These are phyloP conservation scores for Pachliopta kotzebuea DNA, from an alignment of 2,888 invertebrate species.

Conservation along the genomic window DNA sequence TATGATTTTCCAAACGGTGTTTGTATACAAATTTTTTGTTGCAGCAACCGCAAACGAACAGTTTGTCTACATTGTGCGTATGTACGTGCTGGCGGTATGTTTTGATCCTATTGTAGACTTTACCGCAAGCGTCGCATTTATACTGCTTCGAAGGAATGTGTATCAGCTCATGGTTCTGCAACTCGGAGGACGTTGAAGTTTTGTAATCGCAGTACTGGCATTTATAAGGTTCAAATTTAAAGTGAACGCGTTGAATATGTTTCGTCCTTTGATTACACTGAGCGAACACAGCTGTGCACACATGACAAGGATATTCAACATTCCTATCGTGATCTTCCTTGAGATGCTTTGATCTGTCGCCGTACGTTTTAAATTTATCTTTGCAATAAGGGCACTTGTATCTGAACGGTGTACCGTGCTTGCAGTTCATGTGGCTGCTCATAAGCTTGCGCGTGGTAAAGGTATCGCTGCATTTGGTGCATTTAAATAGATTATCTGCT, in stretches of 20 bases:
- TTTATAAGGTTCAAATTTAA: conserved; percentile 51
- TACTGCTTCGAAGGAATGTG: conserved; percentile 55
- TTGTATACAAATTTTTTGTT: conserved; percentile 66
- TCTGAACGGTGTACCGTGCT: conserved; percentile 50
- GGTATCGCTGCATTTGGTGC: conserved; percentile 53
- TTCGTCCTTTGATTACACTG: conserved; percentile 60
- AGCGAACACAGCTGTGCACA: conserved; percentile 60
- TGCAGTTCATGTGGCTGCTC: conserved; percentile 49
- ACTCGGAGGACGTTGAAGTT: conserved; percentile 53
- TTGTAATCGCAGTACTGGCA: conserved; percentile 55
- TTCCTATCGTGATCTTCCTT: conserved; percentile 52
- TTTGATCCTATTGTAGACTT: conserved; percentile 56
- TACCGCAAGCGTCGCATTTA: conserved; percentile 70
- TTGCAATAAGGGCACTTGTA: conserved; percentile 58
- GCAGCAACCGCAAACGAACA: conserved; percentile 68
- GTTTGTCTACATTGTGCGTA: conserved; percentile 65
- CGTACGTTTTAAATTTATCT: conserved; percentile 58
- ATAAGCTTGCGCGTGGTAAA: conserved; percentile 49
- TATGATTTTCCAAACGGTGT: conserved; percentile 65
- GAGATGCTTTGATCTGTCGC: conserved; percentile 51
- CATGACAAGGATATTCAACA: conserved; percentile 60
- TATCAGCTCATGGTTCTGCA: conserved; percentile 59
- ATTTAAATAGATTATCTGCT: conserved; percentile 43
- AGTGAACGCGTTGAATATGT: conserved; percentile 62
- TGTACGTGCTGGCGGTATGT: conserved; percentile 63